Base-by-base conservation (phyloP, 1,140 invertebrate species). In the Lepidurus arcticus region DNA sequence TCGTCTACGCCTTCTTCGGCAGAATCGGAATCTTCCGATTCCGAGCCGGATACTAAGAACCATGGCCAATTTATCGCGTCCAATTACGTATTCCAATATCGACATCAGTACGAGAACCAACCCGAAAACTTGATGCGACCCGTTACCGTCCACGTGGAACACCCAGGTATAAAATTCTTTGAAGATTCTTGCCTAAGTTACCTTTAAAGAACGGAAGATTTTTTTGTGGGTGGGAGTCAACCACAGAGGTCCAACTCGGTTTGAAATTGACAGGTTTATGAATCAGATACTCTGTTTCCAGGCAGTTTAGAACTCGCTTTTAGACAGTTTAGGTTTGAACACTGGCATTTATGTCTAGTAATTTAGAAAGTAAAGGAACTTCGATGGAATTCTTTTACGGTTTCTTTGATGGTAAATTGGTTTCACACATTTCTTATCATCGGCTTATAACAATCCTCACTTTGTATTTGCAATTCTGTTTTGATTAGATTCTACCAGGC, bases 201-300 rank as follows among this genome's bases (percentile, higher is more conserved):
- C 16, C 6, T n/a, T 7, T 13, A 65, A 65, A 7, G 53, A 65
- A 65, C 21, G 53, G 53, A 0, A 21, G 53, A 21, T 16, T 21
- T 65, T 65, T 65, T 16, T 16, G n/a, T n/a, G 16, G 16, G 21
- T 13, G 53, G 0, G 53, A n/a, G 21, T 9, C 4, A 21, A 21
- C 21, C 16, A 65, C 0, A 9, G 53, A 3, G 53, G 53, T n/a
- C 53, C 53, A 65, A 65, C 53, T 65, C 53, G 16, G 53, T 21
- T 65, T 7, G 53, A 65, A 65, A 65, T 65, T 7, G 53, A 65
- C 53, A 65, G 53, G 21, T 65, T 65, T 65, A 65, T 65, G 34
- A 34, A 34, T 34, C 21, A 10, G 53, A 65, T n/a, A 65, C 21
- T 13, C 53, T 65, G 21, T 65, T 65, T 65, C 21, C 21, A 13